These are phyloP conservation scores for Mythimna vitellina DNA, from an alignment of 2,888 invertebrate species.

Conservation along the genomic window DNA sequence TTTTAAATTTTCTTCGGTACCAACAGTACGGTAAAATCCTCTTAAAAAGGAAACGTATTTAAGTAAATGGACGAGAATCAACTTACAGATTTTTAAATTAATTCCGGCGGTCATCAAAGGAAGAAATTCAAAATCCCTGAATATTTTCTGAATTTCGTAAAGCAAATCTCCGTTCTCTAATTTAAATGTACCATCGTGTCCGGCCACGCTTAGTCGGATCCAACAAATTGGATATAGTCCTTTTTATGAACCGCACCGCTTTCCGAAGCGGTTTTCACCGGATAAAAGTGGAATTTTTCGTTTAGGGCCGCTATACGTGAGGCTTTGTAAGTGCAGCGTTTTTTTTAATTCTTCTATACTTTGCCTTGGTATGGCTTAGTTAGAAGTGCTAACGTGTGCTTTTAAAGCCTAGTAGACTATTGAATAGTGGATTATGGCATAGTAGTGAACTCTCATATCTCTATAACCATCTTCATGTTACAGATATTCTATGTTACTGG, in stretches of 20 bases:
- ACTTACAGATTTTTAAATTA: constrained; percentile 37
- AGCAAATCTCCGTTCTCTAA: constrained; percentile 62
- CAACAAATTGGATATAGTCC: constrained; percentile 77
- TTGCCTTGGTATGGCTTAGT: not conserved
- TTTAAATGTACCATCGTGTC: constrained; percentile 70
- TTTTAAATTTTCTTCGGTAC: not conserved
- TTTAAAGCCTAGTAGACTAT: not conserved
- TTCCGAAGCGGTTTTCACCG: constrained; percentile 69
- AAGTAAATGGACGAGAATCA: constrained; percentile 21
- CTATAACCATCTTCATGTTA: too few relatives aligned
- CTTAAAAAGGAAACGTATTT: not conserved
- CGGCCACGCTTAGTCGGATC: constrained; percentile 63
- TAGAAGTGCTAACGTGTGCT: not conserved
- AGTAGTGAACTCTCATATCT: too few relatives aligned
- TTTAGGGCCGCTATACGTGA: constrained; percentile 43
- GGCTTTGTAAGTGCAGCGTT: constrained; percentile 18
- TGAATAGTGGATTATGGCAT: too few relatives aligned
- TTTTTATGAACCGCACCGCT: constrained; percentile 72
- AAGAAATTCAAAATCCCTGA: constrained; percentile 19
- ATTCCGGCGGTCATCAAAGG: constrained; percentile 40
- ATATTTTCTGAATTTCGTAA: constrained; percentile 50
- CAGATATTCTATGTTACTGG: too few relatives aligned
- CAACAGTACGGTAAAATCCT: not conserved
- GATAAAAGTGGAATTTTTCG: constrained; percentile 67
- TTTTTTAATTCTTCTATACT: constrained; percentile 4